Base-by-base conservation (phyloP, 2,113 vertebrate genomes). In the Colaptes auratus region DNA sequence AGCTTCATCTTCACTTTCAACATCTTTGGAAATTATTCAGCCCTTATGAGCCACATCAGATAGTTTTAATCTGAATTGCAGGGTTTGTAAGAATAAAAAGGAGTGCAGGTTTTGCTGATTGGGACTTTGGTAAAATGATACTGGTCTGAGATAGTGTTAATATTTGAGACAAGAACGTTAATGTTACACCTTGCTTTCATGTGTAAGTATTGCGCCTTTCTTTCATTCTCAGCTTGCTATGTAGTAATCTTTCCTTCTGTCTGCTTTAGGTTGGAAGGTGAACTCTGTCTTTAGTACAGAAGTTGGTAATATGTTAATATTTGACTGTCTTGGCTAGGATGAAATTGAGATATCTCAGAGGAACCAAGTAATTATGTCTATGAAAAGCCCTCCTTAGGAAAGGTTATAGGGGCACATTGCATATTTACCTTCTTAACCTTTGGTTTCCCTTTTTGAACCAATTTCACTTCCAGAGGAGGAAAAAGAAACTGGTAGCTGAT, bases 1-100 rank as follows among this genome's bases (percentile, higher is more conserved):
- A 58, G 9, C 7, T 81, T 55, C 1, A 7, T 19, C 10, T 52
- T 61, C 0, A 0, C 44, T 72, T 42, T 10, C 12, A 31, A 31
- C 35, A 18, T 60, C 67, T 24, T 52, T 11, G 18, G 59, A 14
- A 76, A 18, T 48, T 9, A 13, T 6, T 44, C 66, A 59, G 24
- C 56, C 35, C 23, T 76, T 15, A 24, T 2, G 24, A 71, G 18
- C 36, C 12, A 6, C 13, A 18, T 5, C 25, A 61, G 17, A 35
- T 27, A 19, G 8, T 64, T 60, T 64, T 31, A 19, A 9, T 58
- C 13, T 59, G 35, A 59, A 63, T 16, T 30, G 21, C 24, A 52
- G 9, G 5, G 0, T 55, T 84, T 81, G 52, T 9, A 50, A 19
- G 73, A 50, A 15, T 5, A 6, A 36, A 46, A 39, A 61, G 61